Conservation (phyloP, 2,888 invertebrate species). For the Cataglyphis albicans region DNA sequence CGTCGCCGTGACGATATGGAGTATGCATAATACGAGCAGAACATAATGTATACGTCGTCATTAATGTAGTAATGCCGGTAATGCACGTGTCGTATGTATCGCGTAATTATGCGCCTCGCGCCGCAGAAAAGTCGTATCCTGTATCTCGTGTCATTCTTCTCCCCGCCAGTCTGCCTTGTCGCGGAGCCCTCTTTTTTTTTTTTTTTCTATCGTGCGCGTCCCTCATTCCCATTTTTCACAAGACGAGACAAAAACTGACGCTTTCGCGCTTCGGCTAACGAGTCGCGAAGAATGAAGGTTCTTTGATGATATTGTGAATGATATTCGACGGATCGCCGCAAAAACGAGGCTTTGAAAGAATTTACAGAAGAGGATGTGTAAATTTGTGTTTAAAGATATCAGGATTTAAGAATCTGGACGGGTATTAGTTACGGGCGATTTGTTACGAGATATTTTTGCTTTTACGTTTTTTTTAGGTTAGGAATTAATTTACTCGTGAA, state of each 20-base stretch:
- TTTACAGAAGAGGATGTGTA: not conserved
- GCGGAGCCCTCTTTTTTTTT: not conserved
- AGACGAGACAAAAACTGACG: not conserved
- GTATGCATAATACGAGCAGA: constrained; percentile 56
- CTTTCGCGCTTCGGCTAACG: not conserved
- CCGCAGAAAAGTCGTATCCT: constrained; percentile 27
- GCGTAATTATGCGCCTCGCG: constrained; percentile 78
- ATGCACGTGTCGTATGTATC: constrained; percentile 62
- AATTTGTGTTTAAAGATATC: not conserved
- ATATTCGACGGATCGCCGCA: not conserved
- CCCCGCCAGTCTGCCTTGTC: not conserved
- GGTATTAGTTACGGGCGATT: not conserved
- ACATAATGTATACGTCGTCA: constrained; percentile 60
- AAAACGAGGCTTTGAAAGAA: not conserved
- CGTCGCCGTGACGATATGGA: constrained; percentile 54
- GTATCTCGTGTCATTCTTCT: not conserved
- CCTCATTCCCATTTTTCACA: not conserved
- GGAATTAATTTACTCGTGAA: constrained; percentile 10
- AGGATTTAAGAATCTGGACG: not conserved
- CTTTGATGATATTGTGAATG: not conserved
- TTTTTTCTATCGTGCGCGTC: constrained; percentile 24
- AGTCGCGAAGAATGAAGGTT: not conserved
- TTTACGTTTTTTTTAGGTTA: not conserved
- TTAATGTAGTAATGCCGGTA: constrained; percentile 79
- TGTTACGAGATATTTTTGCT: not conserved